Evolutionary conservation across 2,888 invertebrate genomes (phyloP), one percentile per base, ranked within the genome.

Genomic region (Diaphora mendica): DNA sequence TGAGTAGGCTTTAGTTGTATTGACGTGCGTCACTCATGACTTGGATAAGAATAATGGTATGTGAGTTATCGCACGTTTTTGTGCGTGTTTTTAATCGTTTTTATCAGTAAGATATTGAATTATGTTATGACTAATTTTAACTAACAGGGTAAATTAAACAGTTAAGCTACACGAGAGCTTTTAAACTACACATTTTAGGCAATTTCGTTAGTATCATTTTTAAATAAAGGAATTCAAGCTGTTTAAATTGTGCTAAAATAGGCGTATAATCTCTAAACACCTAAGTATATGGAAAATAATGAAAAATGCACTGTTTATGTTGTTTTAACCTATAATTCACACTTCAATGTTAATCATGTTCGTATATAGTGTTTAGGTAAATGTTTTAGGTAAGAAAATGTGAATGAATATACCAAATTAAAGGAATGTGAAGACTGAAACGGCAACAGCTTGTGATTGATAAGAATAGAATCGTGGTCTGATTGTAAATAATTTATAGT

Each of bases 371-470:
- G 71, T 79, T 65, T 85, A 82, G 82, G 79, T 85, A 84, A 81
- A 77, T 81, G 75, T 82, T 64, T 78, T 77, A 71, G 68, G 71
- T 80, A 74, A 80, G 75, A 72, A 77, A 77, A 79, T 78, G 77
- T 75, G 72, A 78, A 77, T 78, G 74, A 76, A 70, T 77, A 83
- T 78, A 80, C 76, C 77, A 77, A 85, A 79, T 76, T 86, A 85
- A 85, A 88, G 90, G 92, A 90, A 89, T 89, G 89, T 85, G 87
- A 94, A 94, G 94, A 95, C 95, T 95, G 94, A 95, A 92, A 88
- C 84, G 95, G 91, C 87, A 93, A 93, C 93, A 94, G 88, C 95
- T 94, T 94, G 94, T 93, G 94, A 94, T 93, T 88, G 86, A 87
- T 2, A 85, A 78, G 51, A 87, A 87, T 81, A 88, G 88, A 89